phyloP scores from a whole-genome alignment of 2,113 vertebrate genomes.

The Abramis brama region DNA sequence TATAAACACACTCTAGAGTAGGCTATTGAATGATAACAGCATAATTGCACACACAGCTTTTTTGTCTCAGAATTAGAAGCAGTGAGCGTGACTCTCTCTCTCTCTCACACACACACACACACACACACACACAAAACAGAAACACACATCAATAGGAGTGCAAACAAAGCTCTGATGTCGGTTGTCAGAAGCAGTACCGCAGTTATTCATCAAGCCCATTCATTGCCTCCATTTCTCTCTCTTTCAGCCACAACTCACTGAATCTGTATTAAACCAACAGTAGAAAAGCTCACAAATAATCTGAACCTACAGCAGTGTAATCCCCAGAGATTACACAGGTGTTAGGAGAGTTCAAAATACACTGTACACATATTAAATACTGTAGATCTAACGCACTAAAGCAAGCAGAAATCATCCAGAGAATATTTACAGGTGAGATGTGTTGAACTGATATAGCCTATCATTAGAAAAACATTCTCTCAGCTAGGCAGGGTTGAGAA shows the following conservation, averaged over 20 bases:
- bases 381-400: constrained; percentile 22
- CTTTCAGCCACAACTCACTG: not conserved
- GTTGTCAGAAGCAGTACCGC: constrained; percentile 66
- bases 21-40: constrained; percentile 29
- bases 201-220: constrained; percentile 69
- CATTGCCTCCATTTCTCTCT: constrained; percentile 4
- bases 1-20: constrained; percentile 6
- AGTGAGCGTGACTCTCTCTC: not conserved
- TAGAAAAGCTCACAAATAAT: constrained; percentile 31
- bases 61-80: constrained; percentile 26
- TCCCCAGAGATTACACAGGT: constrained; percentile 52
- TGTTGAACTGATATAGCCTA: not conserved
- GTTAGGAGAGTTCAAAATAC: constrained; percentile 37
- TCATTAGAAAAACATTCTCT: not conserved
- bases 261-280: constrained; percentile 35
- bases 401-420: constrained; percentile 14
- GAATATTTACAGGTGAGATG: not conserved
- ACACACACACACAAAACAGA: constrained; percentile 4
- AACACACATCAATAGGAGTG: constrained; percentile 15
- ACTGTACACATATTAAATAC: constrained; percentile 20
- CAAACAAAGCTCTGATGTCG: constrained; percentile 50
- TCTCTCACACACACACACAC: not conserved
- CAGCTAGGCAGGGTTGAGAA: not conserved
- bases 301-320: constrained; percentile 38
- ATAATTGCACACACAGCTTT: constrained; percentile 20